Conservation (phyloP, 2,888 invertebrate species). For the Dysmachus trigonus region DNA sequence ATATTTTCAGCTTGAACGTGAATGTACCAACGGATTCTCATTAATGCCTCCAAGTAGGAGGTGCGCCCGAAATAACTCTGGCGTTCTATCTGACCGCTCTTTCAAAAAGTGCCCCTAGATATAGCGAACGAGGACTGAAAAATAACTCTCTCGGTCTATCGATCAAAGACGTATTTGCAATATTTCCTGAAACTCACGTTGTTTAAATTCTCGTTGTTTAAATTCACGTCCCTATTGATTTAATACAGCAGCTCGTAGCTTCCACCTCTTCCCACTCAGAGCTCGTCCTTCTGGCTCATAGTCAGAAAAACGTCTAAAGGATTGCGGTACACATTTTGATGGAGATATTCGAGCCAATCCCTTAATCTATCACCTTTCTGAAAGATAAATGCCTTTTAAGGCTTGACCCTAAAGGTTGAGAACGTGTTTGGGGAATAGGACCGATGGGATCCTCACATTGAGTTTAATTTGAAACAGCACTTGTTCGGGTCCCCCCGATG, state of each 20-base stretch:
- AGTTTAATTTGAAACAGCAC: background rate
- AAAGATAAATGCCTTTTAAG: conserved; percentile 20
- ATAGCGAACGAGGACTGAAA: background rate
- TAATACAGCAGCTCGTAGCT: background rate
- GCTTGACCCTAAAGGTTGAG: background rate
- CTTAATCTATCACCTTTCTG: conserved; percentile 9
- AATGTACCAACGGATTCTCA: background rate
- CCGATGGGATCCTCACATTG: background rate
- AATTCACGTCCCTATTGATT: conserved; percentile 13
- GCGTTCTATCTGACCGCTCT: background rate
- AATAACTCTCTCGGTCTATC: background rate
- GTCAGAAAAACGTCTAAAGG: conserved; percentile 2
- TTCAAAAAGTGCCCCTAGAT: background rate
- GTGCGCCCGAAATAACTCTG: background rate
- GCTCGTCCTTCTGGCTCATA: background rate
- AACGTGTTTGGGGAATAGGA: conserved; percentile 2
- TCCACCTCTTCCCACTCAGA: background rate
- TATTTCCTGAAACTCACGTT: background rate
- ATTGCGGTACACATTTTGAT: conserved; percentile 13
- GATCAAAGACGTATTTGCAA: background rate
- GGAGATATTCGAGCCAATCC: conserved; percentile 3
- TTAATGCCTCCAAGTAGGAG: background rate
- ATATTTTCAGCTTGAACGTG: background rate
- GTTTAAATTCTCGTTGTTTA: conserved; percentile 17
- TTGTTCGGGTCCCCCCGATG: background rate